These are phyloP conservation scores for Stenotaenia linearis DNA, from an alignment of 2,888 invertebrate species.

Conservation along the genomic window DNA sequence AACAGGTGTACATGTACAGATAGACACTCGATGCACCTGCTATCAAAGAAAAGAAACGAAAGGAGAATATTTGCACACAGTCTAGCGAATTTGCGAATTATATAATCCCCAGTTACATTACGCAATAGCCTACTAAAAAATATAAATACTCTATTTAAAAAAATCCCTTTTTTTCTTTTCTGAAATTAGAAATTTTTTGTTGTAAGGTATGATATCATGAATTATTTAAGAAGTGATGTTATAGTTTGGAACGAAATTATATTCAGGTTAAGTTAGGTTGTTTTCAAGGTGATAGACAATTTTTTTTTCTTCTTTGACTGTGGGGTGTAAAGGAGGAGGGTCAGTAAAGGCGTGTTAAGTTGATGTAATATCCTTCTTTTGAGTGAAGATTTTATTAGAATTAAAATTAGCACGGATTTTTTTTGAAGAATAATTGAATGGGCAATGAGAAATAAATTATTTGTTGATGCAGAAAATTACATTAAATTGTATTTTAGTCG, in stretches of 20 bases:
- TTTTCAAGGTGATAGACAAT: background rate
- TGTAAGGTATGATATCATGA: background rate
- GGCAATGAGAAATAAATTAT: background rate
- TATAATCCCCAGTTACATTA: background rate
- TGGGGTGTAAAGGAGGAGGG: background rate
- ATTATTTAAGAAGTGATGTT: conserved; percentile 6
- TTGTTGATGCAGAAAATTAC: too few relatives aligned
- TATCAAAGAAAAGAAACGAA: background rate
- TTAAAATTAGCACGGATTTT: background rate
- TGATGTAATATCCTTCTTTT: background rate
- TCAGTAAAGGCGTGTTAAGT: background rate
- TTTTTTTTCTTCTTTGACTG: background rate
- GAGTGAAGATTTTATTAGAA: background rate
- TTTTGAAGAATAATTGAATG: background rate
- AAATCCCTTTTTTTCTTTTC: background rate
- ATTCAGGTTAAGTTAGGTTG: background rate
- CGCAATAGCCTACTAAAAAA: background rate
- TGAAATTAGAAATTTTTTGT: background rate
- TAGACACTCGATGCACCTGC: background rate
- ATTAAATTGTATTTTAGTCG: too few relatives aligned
- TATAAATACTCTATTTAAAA: background rate
- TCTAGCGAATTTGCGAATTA: background rate
- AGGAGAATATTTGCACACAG: background rate
- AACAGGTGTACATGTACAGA: background rate
- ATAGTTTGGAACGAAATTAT: background rate